Evolutionary conservation across 2,888 invertebrate genomes (phyloP).

Genomic region (Stenolophus ochropezus): DNA sequence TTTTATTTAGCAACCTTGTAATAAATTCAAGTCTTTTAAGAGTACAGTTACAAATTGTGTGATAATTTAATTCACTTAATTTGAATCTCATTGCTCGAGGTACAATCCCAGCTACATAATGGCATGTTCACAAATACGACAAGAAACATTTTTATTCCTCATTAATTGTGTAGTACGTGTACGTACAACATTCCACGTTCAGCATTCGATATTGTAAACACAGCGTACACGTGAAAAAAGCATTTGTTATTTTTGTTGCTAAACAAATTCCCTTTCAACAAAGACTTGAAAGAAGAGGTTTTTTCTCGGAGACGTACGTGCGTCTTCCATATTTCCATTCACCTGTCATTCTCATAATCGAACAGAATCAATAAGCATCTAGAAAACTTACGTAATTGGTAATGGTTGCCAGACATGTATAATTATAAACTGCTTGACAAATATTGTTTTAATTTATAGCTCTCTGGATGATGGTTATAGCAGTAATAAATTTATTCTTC

Average conservation of each 20-base stretch:
- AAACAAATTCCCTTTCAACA: conserved; percentile 40
- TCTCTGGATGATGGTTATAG: conserved; percentile 38
- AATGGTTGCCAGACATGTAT: conserved; percentile 27
- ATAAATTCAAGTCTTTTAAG: conserved; percentile 8
- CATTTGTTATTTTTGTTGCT: conserved; percentile 33
- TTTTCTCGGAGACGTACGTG: conserved; percentile 1
- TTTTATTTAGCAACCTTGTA: conserved; percentile 29
- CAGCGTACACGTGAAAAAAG: conserved; percentile 22
- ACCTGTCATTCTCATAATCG: conserved; percentile 29
- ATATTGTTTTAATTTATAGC: conserved; percentile 31
- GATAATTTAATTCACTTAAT: conserved; percentile 39
- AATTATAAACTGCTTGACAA: conserved; percentile 46
- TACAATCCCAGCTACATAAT: conserved; percentile 15
- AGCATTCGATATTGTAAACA: conserved; percentile 39
- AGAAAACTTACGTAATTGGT: conserved; percentile 38
- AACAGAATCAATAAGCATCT: conserved; percentile 34
- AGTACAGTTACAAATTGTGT: conserved; percentile 28
- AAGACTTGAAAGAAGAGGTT: conserved; percentile 4
- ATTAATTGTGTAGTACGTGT: conserved; percentile 19
- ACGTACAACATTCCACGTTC: conserved; percentile 29
- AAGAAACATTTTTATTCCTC: conserved; percentile 31
- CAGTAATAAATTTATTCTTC: conserved; percentile 40
- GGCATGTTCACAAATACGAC: conserved; percentile 31
- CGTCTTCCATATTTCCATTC: conserved; percentile 30
- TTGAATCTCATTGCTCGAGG: conserved; percentile 23